Base-by-base conservation (phyloP, 2,888 invertebrate genomes). In the Sympetrum striolatum region DNA sequence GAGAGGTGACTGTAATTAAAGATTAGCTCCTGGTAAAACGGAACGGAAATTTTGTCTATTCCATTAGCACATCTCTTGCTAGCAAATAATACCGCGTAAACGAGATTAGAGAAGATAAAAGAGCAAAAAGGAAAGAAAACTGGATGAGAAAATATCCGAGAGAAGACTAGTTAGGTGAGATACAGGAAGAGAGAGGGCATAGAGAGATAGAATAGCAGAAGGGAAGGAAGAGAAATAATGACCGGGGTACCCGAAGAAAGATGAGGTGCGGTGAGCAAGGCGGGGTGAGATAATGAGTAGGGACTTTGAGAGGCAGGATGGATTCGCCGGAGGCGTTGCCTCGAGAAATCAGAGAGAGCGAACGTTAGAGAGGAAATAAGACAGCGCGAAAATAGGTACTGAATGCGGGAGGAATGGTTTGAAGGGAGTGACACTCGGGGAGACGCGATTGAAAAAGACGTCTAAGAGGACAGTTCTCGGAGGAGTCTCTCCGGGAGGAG, bases 371-470 rank as follows among this genome's bases (percentile, higher is more conserved):
- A 60, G 18, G 60, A 60, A n/a, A 18, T 15, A 4, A n/a, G n/a
- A 1, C n/a, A n/a, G n/a, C n/a, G n/a, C n/a, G 22, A 14, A 73
- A 31, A 73, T 73, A 31, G 73, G 73, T 53, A 53, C 53, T 53
- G 53, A 25, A 73, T 25, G 25, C 8, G 14, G 25, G 81, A 14
- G 35, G 5, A 53, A 58, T 35, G 82, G 82, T 82, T 82, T 81
- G 81, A 81, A 48, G 81, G 81, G 18, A 80, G 81, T 44, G 81
- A 48, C 44, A 44, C 39, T 44, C 15, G 81, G 73, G 25, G n/a
- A 25, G 73, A 25, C 6, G 31, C 82, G 58, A 82, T 82, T 82
- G 82, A 82, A 58, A 35, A 35, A 82, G 58, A 82, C 82, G 81
- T 81, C 81, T 44, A 48, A 25, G 81, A 31, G 25, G 81, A 37